Evolutionary conservation across 2,888 invertebrate species (phyloP).

Genomic region (Heliconius sara): DNA sequence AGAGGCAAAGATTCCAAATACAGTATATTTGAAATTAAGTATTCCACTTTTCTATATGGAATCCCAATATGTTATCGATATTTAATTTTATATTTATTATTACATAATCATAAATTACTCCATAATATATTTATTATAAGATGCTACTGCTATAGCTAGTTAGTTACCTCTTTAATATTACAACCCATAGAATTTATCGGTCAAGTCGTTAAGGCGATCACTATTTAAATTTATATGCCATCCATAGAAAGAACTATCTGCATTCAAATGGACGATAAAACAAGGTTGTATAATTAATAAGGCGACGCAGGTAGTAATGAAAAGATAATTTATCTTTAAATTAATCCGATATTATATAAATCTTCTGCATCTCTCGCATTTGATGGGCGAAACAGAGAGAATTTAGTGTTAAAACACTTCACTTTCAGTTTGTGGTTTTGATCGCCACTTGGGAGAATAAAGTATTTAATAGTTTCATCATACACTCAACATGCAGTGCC

Average conservation of each 20-base stretch:
- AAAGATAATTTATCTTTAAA: constrained; percentile 22
- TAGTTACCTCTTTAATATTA: constrained; percentile 1
- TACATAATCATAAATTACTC: not conserved
- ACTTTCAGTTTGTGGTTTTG: no score
- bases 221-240: constrained; percentile 21
- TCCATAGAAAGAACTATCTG: constrained; percentile 12
- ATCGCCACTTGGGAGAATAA: no score
- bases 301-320: constrained; percentile 11
- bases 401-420: not conserved
- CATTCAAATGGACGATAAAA: constrained; percentile 24
- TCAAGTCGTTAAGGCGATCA: constrained; percentile 24
- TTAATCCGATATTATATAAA: constrained; percentile 14
- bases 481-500: no score
- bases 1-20: not conserved
- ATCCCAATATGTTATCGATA: not conserved
- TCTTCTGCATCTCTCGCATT: not conserved
- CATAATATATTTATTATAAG: not conserved
- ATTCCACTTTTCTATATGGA: not conserved
- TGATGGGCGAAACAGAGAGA: no score
- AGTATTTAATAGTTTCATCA: no score
- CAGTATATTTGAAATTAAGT: not conserved
- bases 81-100: not conserved
- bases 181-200: constrained; percentile 12
- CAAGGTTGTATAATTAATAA: constrained; percentile 28
- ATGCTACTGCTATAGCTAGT: constrained; percentile 6